These are phyloP conservation scores for Callopanchax toddi DNA, from an alignment of 2,113 vertebrate genomes.

Conservation along the genomic window DNA sequence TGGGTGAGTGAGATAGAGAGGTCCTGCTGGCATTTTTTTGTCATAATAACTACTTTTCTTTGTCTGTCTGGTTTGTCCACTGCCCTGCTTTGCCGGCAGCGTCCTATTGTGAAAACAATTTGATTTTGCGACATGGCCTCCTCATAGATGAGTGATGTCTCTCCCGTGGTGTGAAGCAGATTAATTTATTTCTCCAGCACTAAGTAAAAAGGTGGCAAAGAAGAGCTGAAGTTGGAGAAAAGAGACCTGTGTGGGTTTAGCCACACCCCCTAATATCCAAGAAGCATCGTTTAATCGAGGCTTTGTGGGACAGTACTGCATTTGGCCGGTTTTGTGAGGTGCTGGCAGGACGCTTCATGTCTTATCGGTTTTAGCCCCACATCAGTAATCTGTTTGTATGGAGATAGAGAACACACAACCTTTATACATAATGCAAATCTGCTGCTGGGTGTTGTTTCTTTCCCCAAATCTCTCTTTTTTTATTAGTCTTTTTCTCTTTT, in stretches of 20 bases:
- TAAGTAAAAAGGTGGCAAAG: slow-evolving; percentile 26
- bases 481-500: slow-evolving; percentile 19
- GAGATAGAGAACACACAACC: slow-evolving; percentile 61
- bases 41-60: slow-evolving; percentile 31
- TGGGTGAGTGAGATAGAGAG: slow-evolving; percentile 9
- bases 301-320: slow-evolving; percentile 63
- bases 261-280: slow-evolving; percentile 59
- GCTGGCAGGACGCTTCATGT: slow-evolving; percentile 46
- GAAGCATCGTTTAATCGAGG: slow-evolving; percentile 68
- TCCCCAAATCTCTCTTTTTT: slow-evolving; percentile 26
- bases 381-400: slow-evolving; percentile 74
- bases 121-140: slow-evolving; percentile 54
- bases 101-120: slow-evolving; percentile 57
- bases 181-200: slow-evolving; percentile 49
- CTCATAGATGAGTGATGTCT: slow-evolving; percentile 48
- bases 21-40: slow-evolving; percentile 33
- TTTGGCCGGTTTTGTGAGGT: slow-evolving; percentile 41
- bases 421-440: slow-evolving; percentile 79
- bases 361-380: slow-evolving; percentile 67
- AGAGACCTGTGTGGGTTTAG: slow-evolving; percentile 37
- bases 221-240: slow-evolving; percentile 5
- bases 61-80: slow-evolving; percentile 34
- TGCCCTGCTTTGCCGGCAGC: slow-evolving; percentile 39
- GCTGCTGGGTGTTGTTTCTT: slow-evolving; percentile 63
- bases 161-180: slow-evolving; percentile 56